Evolutionary conservation across 1,140 invertebrate species (phyloP), one percentile per base, ranked within the genome.

Genomic region (Bombus soroeensis): DNA sequence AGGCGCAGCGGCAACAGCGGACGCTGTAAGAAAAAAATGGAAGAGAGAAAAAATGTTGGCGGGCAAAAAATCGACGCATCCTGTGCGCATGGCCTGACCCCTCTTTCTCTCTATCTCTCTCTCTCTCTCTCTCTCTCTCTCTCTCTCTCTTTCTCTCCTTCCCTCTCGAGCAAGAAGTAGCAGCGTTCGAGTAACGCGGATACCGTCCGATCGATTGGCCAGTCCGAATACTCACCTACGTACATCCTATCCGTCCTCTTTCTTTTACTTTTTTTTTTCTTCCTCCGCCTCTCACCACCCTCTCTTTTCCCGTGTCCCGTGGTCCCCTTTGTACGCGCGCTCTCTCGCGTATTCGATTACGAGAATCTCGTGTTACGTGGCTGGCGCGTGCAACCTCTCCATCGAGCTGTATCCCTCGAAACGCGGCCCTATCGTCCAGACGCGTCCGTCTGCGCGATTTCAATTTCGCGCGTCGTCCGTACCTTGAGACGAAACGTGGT

Each of bases 341-440:
- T 91, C 87, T 77, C 83, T 87, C 84, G 87, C 86, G 91, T 94
- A 94, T 94, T 94, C 92, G 92, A 94, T 94, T 94, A 94, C 93
- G 89, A 81, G 89, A 88, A 89, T 94, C 90, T 91, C 92, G 89
- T 92, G 88, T 94, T 94, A 93, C 93, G 83, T 87, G 85, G 86
- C 77, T 53, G 64, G 85, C 91, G 86, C 88, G 84, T 85, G 87
- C 89, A 87, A 74, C 88, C 76, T 83, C 79, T 74, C 75, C 74
- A 74, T 70, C 77, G 39, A 41, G 57, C 64, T 84, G 85, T 81
- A 82, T 47, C 73, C 76, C 73, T 81, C 53, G 70, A 66, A 62
- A 18, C 62, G 66, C 28, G 25, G 15, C 28, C 39, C 71, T 57
- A 68, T 62, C 68, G 74, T 37, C 79, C 66, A 64, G 72, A 77